These are phyloP conservation scores for Arion vulgaris DNA, from an alignment of 1,140 invertebrate genomes.

Conservation along the genomic window DNA sequence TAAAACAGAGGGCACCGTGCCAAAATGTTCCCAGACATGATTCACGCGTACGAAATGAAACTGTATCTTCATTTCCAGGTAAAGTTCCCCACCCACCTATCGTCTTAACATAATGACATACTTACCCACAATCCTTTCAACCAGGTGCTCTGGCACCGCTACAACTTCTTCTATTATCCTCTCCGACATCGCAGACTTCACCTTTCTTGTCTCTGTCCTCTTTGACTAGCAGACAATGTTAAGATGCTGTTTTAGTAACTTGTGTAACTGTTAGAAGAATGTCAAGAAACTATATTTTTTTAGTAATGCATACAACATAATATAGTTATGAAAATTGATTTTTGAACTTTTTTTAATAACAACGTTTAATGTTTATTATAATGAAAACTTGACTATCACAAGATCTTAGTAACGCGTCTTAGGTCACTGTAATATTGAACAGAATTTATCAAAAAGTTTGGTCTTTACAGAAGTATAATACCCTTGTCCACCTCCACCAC, in stretches of 20 bases:
- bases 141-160: conserved; percentile 23
- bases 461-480: too few relatives aligned
- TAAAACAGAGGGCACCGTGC: background rate
- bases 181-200: background rate
- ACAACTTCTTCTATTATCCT: conserved; percentile 19
- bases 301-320: too few relatives aligned
- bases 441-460: too few relatives aligned
- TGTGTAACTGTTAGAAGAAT: background rate
- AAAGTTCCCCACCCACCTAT: background rate
- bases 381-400: too few relatives aligned
- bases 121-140: conserved; percentile 20
- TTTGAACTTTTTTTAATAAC: too few relatives aligned
- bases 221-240: background rate
- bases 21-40: background rate
- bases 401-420: too few relatives aligned
- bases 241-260: background rate
- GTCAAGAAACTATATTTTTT: too few relatives aligned
- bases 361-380: too few relatives aligned
- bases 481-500: too few relatives aligned
- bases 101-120: background rate
- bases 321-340: too few relatives aligned
- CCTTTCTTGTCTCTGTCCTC: background rate
- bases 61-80: too few relatives aligned
- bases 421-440: too few relatives aligned
- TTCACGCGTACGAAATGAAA: background rate